Evolutionary conservation across 1,140 invertebrate species (phyloP), one percentile per base, ranked within the genome.

Genomic region (Stegodyphus dumicola): DNA sequence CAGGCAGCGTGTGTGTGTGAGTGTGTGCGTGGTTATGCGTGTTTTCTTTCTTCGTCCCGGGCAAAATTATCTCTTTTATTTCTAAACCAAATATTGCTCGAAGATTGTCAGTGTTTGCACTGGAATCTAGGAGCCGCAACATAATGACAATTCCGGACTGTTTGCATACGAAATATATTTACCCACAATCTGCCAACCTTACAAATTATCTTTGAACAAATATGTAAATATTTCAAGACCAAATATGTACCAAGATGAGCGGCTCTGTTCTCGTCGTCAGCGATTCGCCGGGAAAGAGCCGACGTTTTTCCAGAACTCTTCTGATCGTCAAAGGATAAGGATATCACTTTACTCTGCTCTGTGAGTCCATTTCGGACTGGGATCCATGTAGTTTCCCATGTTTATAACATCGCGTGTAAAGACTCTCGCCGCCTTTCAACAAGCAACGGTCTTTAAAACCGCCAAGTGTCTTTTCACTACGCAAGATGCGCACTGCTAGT

Each of bases 121-220:
- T 77, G 76, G 84, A 86, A 78, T 86, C 75, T 73, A 78, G 75
- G 84, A 75, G 75, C 84, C 84, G 84, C 84, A 71, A 86, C 84
- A 86, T 86, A 86, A 86, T 86, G 84, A 86, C 84, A 78, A 86
- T 86, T 86, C 84, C 84, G 75, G 69, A 86, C 76, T 86, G 84
- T 86, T 86, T 86, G 84, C 84, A 86, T 86, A 86, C 69, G 76
- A 86, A 86, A 86, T 86, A 86, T 86, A 86, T 86, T 86, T 86
- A 86, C 84, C 84, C 84, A 78, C 84, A 86, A 86, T 86, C 84
- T 86, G 84, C 84, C 84, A 86, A 86, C 84, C 84, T 86, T 86
- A 86, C 84, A 86, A 86, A 86, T 86, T 86, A 86, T 86, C 84
- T 86, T 86, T 86, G 84, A 86, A 86, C 84, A 86, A 86, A 86